Base-by-base conservation (phyloP, 2,888 invertebrate species). In the Nymphalis polychloros region DNA sequence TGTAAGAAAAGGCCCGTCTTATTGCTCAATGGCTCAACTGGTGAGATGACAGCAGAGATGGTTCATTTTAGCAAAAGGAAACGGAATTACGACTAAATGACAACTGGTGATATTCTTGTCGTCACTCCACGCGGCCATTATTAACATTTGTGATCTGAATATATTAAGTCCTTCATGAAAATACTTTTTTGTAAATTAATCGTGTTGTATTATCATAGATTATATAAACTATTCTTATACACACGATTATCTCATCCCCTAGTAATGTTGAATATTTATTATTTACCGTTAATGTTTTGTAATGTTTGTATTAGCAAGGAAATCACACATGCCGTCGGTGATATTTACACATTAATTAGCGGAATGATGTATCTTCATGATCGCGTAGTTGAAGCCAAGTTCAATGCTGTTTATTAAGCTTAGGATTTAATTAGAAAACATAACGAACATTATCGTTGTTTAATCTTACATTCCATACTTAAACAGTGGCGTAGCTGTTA, bases 281-380 rank as follows among this genome's bases (percentile, higher is more conserved):
- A 48, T 62, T 48, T 55, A 57, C 60, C 31, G 52, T 65, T 60
- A 49, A 61, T 48, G 19, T 61, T 49, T 59, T 19, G n/a, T 35
- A 57, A 41, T 67, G 55, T 67, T 61, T 67, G 48, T 61, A 62
- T 62, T 35, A 61, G 60, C 48, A 41, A 62, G 68, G 68, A 65
- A 71, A 68, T 68, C 71, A 63, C 55, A 68, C 47, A 68, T 49
- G 47, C 63, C 46, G 49, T 55, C 63, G 31, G 52, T 63, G 60
- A 67, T 65, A 68, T 71, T 68, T 68, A 63, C 65, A 55, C 65
- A 68, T 68, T 71, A 65, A 71, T 71, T 71, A 71, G 63, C 62
- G 59, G 59, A 47, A n/a, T 67, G 69, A 61, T 67, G 46, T 63
- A 62, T 64, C 52, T 62, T 48, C 53, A 63, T 59, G 68, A 64